Base-by-base conservation (phyloP, 2,797 vertebrate genomes). In the Enteromius argenteus region DNA sequence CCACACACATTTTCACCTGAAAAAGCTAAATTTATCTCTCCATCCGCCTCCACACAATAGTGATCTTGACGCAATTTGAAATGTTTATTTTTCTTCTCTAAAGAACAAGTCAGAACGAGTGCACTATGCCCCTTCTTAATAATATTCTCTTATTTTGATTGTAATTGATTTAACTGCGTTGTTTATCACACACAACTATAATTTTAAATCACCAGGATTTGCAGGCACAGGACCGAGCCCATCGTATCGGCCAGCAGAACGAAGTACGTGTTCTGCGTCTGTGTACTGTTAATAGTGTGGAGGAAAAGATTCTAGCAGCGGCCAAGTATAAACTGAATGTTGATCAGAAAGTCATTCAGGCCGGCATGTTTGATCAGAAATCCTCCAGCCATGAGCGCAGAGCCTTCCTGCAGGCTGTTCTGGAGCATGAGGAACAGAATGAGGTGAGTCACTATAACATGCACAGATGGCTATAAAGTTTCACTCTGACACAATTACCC, bases 291-390 rank as follows among this genome's bases (percentile, higher is more conserved):
- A 99, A 99, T 93, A 99, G 98, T 0, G 98, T 99, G 81, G 98
- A 99, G 86, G 98, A 99, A 85, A 99, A 99, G 87, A 99, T 99
- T 90, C 93, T 99, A 23, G 97, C 98, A 0, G 98, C 98, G 0
- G 98, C 98, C 8, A 99, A 99, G 79, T 99, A 99, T 91, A 99
- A 99, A 80, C 93, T 99, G 68, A 99, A 99, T 0, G 98, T 99
- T 85, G 98, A 99, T 88, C 98, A 99, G 90, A 99, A 99, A 86
- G 98, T 99, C 84, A 99, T 99, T 92, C 98, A 99, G 87, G 98
- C 98, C 0, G 98, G 98, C 90, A 99, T 99, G 98, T 99, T 99
- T 46, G 98, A 99, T 92, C 98, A 99, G 90, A 99, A 99, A 79
- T 99, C 98, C 53, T 99, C 98, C 0, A 93, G 98, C 92, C 97